These are phyloP conservation scores for Latrodectus hesperus DNA, from an alignment of 2,888 invertebrate genomes.

Conservation along the genomic window DNA sequence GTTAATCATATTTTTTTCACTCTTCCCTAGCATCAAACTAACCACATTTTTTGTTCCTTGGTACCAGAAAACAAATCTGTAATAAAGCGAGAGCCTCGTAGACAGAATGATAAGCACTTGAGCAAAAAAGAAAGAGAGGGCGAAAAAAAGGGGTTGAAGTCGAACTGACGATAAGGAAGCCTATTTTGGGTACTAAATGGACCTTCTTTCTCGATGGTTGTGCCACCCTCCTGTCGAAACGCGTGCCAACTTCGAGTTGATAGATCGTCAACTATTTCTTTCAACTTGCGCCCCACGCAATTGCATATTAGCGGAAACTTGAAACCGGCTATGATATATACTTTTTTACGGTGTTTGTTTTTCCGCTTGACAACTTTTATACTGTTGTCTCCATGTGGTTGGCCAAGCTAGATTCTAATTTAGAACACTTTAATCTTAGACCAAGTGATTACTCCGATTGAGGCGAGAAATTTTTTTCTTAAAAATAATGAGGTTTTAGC, in stretches of 20 bases:
- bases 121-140: neutral
- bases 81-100: neutral
- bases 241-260: slow-evolving; percentile 49
- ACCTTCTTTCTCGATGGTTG: neutral
- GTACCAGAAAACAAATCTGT: neutral
- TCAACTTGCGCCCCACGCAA: slow-evolving; percentile 19
- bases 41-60: neutral
- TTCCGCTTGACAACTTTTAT: neutral
- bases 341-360: neutral
- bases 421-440: too few species aligned
- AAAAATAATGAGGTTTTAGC: too few species aligned
- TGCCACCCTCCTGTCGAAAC: slow-evolving; percentile 24
- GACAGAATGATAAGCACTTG: slow-evolving; percentile 23
- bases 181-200: slow-evolving; percentile 47
- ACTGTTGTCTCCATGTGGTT: too few species aligned
- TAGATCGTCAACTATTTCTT: slow-evolving; percentile 59
- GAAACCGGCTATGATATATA: neutral
- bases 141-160: slow-evolving; percentile 6
- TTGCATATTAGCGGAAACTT: slow-evolving; percentile 50
- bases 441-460: too few species aligned
- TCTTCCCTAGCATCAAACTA: neutral
- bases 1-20: neutral
- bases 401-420: too few species aligned
- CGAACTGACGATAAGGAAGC: slow-evolving; percentile 35
- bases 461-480: too few species aligned